Base-by-base conservation (phyloP, 2,113 vertebrate genomes). In the Zeus faber region DNA sequence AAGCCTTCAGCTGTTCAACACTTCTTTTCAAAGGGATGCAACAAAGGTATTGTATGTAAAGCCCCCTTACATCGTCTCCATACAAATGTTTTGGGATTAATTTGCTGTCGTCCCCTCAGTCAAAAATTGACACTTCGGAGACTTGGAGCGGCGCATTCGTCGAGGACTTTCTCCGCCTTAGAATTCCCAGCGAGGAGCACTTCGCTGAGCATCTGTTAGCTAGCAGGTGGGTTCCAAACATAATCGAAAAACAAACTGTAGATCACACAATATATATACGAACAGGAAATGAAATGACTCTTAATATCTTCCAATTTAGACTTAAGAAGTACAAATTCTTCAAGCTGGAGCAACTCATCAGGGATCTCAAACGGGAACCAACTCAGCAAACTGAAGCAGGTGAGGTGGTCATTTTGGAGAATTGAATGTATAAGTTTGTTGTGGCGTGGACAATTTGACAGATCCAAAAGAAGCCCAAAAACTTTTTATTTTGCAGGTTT, bases 321-420 rank as follows among this genome's bases (percentile, higher is more conserved):
- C 81, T 88, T 31, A 64, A 89, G 57, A 86, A 79, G 29, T 91
- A 88, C 58, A 88, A 81, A 23, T 84, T 76, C 63, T 89, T 88
- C 58, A 83, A 82, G 33, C 13, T 89, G 14, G 84, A 87, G 45
- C 84, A 90, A 54, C 72, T 88, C n/a, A 62, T 89, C 21, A 43
- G 26, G 7, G 66, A 80, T 52, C 45, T 88, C 27, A 77, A 75
- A 54, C 63, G 50, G 22, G 58, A 40, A 53, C 57, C 62, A 48
- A 1, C 55, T 33, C 31, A 64, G 41, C 47, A 61, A 26, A 50
- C 2, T 1, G 33, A 62, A 18, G 31, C 50, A 44, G 80, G 85
- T 88, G 70, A 43, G 71, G 27, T 5, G 17, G n/a, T n/a, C 5
- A 14, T 2, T 41, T 3, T 7, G 58, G 3, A 35, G 14, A 8